Evolutionary conservation across 2,797 vertebrate genomes (phyloP), one percentile per base, ranked within the genome.

Genomic region (Falco naumanni): DNA sequence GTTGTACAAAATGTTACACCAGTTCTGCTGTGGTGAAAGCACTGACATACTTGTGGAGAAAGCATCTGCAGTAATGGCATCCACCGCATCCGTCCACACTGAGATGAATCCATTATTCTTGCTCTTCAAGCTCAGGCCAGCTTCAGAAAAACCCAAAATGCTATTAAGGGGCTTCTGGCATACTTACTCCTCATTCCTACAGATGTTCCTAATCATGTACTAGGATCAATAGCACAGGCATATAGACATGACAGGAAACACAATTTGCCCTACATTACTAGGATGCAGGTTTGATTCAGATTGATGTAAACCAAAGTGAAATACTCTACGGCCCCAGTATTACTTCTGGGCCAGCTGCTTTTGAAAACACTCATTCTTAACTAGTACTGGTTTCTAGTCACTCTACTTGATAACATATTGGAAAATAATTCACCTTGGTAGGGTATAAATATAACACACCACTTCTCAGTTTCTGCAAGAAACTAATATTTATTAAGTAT

Each of bases 321-420:
- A 56, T 9, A 26, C 12, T 18, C 43, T 25, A 37, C 16, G 65
- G 34, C 2, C 13, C 4, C 6, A 9, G 10, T 10, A 75, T 8
- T 16, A 76, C 25, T 59, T 84, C 17, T 3, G 41, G 57, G 50
- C 10, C 6, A 31, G 16, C 8, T n/a, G 8, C 7, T 11, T 82
- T 94, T 68, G 29, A 57, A 83, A 50, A 57, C 7, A 14, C 26
- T 41, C 10, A 11, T 41, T 57, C 6, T 39, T 75, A 43, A 64
- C 34, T 33, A 64, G 51, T 26, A 25, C n/a, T 54, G 21, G 13
- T 34, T 69, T 80, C 39, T 63, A 47, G 34, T 81, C 15, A 19
- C 8, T 3, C 7, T 77, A 15, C 20, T 54, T 50, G 45, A 22
- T 22, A 83, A 88, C 0, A 2, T 64, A 80, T 15, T 0, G 2